Evolutionary conservation across 2,888 invertebrate species (phyloP).

Genomic region (Operophtera brumata): DNA sequence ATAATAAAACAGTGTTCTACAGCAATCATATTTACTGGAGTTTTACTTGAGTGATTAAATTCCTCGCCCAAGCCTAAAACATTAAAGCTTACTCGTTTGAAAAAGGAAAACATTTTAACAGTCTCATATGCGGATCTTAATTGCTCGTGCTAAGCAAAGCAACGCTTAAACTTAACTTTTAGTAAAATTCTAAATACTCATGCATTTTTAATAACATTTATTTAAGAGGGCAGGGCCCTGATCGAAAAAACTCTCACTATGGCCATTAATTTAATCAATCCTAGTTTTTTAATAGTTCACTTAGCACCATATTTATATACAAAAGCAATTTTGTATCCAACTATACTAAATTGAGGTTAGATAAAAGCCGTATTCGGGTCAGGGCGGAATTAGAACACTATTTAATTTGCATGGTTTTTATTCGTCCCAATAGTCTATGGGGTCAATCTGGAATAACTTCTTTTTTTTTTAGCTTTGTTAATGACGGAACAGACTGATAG

Average conservation of each 20-base stretch:
- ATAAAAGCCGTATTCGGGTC: too few species aligned
- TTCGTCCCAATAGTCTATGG: too few species aligned
- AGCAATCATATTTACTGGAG: constrained; percentile 3
- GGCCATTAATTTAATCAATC: too few species aligned
- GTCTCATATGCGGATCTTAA: constrained; percentile 56
- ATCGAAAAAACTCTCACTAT: not conserved
- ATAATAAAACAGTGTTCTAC: constrained; percentile 4
- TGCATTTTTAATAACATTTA: constrained; percentile 71
- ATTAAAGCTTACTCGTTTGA: constrained; percentile 29
- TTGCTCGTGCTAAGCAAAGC: constrained; percentile 47
- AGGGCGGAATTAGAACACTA: too few species aligned
- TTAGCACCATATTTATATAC: too few species aligned
- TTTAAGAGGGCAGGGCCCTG: constrained; percentile 38
- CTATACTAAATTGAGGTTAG: too few species aligned
- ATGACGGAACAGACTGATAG: too few species aligned
- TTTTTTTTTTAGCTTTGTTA: too few species aligned
- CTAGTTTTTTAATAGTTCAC: too few species aligned
- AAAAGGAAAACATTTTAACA: constrained; percentile 45
- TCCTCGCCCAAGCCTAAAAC: constrained; percentile 38
- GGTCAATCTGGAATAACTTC: too few species aligned
- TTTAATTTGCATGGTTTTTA: too few species aligned
- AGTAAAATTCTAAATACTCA: constrained; percentile 63
- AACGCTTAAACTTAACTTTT: constrained; percentile 56
- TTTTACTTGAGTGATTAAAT: constrained; percentile 39
- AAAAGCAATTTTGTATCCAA: too few species aligned